Evolutionary conservation across 1,140 invertebrate species (phyloP), one percentile per base, ranked within the genome.

Genomic region (Lasioglossum albipes): DNA sequence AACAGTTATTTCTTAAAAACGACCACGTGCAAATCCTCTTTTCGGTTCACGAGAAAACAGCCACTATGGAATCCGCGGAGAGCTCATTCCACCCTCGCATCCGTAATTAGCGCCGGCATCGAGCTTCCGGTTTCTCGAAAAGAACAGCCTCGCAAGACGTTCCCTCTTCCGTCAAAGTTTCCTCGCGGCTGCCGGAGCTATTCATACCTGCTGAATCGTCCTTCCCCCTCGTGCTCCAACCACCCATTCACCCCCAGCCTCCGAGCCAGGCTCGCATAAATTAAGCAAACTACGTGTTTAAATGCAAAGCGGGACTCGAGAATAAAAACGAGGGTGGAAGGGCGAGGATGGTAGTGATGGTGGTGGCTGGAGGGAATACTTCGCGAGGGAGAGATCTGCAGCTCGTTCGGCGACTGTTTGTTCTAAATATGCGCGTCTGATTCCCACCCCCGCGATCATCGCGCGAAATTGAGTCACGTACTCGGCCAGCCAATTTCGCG

Each of bases 261-360:
- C 31, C 27, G 31, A 45, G 31, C 16, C 9, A 5, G 49, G 41
- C 36, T 57, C 76, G 84, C 81, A 85, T 85, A 85, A 85, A 83
- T 85, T 85, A 83, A 79, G 75, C 73, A 74, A 85, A 83, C 84
- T 85, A 83, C 77, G 75, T 83, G 76, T 81, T 85, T 81, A 83
- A 85, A 85, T 83, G 84, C 84, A 85, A 83, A 85, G 77, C 72
- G 49, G 67, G 68, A 10, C 66, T 57, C 22, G 65, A 27, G 81
- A 67, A 70, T 73, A 62, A 81, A 67, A 84, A 31, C 22, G 45
- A 10, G 18, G 9, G 42, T 16, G 18, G 6, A 31, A 20, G 41
- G 41, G 9, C 10, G 0, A 16, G 36, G 13, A 9, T 12, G 31
- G 9, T 27, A 27, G 27, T 1, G 27, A 1, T 20, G 18, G 2